Base-by-base conservation (phyloP, 2,888 invertebrate species). In the Coenonympha arcania region DNA sequence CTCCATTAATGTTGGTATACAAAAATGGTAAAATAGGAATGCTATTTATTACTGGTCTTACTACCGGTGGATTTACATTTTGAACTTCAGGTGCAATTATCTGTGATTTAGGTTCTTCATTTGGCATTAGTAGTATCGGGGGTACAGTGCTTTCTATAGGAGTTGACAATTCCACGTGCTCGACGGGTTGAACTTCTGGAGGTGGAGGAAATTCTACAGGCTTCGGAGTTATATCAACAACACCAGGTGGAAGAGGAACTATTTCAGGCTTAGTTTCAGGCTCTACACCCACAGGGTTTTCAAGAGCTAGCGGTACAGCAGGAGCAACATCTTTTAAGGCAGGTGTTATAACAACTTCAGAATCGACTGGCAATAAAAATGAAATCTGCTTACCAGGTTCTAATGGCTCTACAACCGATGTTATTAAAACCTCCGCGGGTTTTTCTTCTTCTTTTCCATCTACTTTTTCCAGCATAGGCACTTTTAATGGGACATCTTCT, bases 141-240 rank as follows among this genome's bases (percentile, higher is more conserved):
- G 53, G 55, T n/a, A 54, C 42, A 40, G 42, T 36, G 42, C 36
- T 52, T 24, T 52, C 55, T 9, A 50, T 24, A 2, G 48, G 26
- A 44, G 40, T 34, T 22, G 16, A 39, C 22, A 55, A 30, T 0
- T 43, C 28, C 11, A 55, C 34, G 34, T 49, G n/a, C 6, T 43
- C 42, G 8, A 51, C 11, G 18, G 20, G 42, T 4, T 13, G 16
- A 19, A 19, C 13, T 31, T 47, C 46, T 11, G 34, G 44, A 4
- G 50, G 57, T 8, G 50, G 48, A 3, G 41, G 34, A 22, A 33
- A 11, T 39, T 39, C 44, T 24, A 49, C 13, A 11, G 43, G 54
- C 13, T 47, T 54, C 48, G 54, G 57, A 8, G 53, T 45, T 48
- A 56, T 48, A 33, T 56, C 55, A 3, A 55, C 45, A 15, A 52